These are phyloP conservation scores for Myotis vivesi DNA, from an alignment of 2,797 vertebrate genomes.

Conservation along the genomic window DNA sequence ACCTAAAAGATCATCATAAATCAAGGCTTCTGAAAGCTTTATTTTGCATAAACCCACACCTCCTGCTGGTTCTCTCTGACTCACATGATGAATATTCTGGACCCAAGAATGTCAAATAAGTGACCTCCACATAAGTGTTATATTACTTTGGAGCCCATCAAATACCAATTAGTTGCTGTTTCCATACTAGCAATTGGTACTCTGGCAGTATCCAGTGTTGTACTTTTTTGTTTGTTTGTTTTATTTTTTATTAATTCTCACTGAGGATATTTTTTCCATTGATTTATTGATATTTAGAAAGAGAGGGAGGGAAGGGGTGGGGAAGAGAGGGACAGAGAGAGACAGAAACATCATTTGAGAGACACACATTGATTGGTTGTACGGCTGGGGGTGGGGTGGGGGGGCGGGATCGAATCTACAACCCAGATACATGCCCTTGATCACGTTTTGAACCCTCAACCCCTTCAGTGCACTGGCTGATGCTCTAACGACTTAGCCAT, in stretches of 20 bases:
- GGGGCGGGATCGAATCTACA: not conserved
- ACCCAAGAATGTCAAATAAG: not conserved
- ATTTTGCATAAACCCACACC: not conserved
- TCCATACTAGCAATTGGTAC: not conserved
- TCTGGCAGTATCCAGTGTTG: not conserved
- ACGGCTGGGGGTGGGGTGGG: too few relatives aligned
- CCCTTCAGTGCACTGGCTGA: not conserved
- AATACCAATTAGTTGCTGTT: not conserved
- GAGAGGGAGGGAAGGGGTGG: not conserved
- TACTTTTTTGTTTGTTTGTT: not conserved
- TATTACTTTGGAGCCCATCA: not conserved
- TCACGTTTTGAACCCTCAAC: not conserved
- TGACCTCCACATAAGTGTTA: not conserved
- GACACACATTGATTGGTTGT: not conserved
- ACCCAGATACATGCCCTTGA: not conserved
- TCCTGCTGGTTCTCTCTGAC: not conserved
- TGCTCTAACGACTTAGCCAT: not conserved
- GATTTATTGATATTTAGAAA: not conserved
- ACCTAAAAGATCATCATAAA: not conserved
- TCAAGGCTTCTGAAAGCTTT: not conserved
- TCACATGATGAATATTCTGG: not conserved
- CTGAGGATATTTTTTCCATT: not conserved
- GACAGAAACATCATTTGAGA: not conserved
- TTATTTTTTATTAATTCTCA: not conserved
- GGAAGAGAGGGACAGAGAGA: not conserved